phyloP scores from a whole-genome alignment of 2,888 invertebrate species.

The Clunio marinus region DNA sequence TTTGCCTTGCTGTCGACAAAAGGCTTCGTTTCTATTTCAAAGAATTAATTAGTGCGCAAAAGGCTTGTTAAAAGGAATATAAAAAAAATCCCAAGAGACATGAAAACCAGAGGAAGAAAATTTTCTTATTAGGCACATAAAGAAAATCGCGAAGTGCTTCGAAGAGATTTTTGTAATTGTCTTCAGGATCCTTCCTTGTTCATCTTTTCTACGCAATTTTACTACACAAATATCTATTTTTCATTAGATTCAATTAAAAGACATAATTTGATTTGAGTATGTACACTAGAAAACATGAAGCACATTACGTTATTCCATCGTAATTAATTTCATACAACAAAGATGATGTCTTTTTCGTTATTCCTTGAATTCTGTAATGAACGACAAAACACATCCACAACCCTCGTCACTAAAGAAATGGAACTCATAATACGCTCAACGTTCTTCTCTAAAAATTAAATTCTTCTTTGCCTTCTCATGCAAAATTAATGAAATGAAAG shows the following conservation, averaged over 20 bases:
- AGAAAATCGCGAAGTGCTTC: neutral
- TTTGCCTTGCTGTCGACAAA: neutral
- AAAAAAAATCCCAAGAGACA: neutral
- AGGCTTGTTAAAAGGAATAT: neutral
- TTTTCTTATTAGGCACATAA: neutral
- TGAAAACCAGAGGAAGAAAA: neutral
- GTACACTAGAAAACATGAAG: neutral
- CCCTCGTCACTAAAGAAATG: too few species aligned
- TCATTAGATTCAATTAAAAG: neutral
- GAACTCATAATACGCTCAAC: neutral
- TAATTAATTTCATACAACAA: neutral
- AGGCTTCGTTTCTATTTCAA: neutral
- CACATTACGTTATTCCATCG: neutral
- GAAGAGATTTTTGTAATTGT: neutral
- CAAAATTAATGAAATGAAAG: constrained; percentile 22
- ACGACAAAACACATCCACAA: neutral
- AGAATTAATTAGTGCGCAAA: neutral
- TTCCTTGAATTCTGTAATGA: neutral
- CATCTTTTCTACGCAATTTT: too few species aligned
- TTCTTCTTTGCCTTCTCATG: constrained; percentile 10
- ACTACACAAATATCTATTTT: too few species aligned
- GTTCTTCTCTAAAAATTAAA: neutral
- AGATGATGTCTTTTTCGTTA: neutral
- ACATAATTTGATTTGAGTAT: neutral
- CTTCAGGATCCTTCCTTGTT: neutral